Base-by-base conservation (phyloP, 2,888 invertebrate genomes). In the Ernsta delagoae region DNA sequence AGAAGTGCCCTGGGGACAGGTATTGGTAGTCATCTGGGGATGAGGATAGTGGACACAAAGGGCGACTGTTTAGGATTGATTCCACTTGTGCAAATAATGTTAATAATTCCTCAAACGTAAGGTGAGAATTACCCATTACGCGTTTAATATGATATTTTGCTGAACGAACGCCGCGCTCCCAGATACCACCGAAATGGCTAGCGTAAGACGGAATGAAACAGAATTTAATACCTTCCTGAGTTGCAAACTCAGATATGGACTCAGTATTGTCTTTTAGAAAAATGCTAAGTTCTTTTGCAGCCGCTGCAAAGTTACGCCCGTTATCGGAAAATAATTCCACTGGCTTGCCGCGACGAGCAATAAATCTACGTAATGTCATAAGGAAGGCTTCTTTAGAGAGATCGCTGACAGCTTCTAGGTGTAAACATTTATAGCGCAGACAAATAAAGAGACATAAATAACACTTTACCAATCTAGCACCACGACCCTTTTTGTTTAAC, bases 161-260 rank as follows among this genome's bases (percentile, higher is more conserved):
- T 64, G 48, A 48, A 48, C 48, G 48, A 12, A 48, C 48, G 7
- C 48, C 48, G 6, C 12, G 48, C 45, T 74, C 73, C 72, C 70
- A 71, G 24, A 72, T 63, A 5, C 74, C 72, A 7, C 71, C 73
- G 56, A 73, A 74, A 56, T 74, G 74, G 56, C 73, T 71, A 39
- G 74, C 69, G 39, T 73, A 74, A 12, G 72, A n/a, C 0, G 74
- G 75, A 4, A 45, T 56, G 48, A 73, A 75, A 34, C 11, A 3
- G 3, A 48, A 48, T 48, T 48, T 48, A 48, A 48, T 12, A 12
- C 48, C 48, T 48, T 48, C 48, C 48, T 48, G 48, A 48, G 7
- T 48, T 48, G 48, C 48, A 48, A 48, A 48, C 12, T 48, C 48
- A 16, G 48, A 48, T 6, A 48, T 12, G 6, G 6, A 12, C 6